A percentile compares a stretch with the other conserved stretches of the same genome.
Conservation (phyloP, 1,140 invertebrate genomes). For the Rhyzopertha dominica region DNA sequence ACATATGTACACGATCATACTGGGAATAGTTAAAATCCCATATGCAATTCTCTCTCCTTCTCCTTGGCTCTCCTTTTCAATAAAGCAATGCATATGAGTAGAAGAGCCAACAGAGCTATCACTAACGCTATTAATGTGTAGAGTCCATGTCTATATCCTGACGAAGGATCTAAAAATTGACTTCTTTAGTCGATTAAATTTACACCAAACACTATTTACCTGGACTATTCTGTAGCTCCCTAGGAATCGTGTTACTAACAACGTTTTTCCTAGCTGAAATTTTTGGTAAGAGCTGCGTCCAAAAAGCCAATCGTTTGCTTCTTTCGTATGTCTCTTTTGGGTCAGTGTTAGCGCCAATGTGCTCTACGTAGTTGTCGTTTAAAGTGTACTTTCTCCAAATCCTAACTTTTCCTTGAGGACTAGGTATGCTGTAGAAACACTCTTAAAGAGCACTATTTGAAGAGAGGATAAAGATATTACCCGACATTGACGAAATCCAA, state of each 20-base stretch:
- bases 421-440: too few species aligned
- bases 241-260: constrained; percentile 21
- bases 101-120: constrained; percentile 43
- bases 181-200: too few species aligned
- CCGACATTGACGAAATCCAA: constrained; percentile 59
- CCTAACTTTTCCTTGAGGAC: too few species aligned
- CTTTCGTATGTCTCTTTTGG: constrained; percentile 16
- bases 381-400: constrained; percentile 55
- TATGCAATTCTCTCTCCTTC: constrained; percentile 32
- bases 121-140: constrained; percentile 48
- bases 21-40: constrained; percentile 33
- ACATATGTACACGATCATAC: too few species aligned
- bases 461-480: constrained; percentile 39
- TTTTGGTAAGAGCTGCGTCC: constrained; percentile 36
- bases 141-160: constrained; percentile 46
- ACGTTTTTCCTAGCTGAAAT: constrained; percentile 20
- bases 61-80: constrained; percentile 44
- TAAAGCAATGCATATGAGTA: constrained; percentile 47
- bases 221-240: constrained; percentile 31
- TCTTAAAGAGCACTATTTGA: too few species aligned
- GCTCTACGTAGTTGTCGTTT: constrained; percentile 47
- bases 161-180: constrained; percentile 42
- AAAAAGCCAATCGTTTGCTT: constrained; percentile 27
- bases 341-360: constrained; percentile 34
- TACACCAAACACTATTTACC: constrained; percentile 18